These are phyloP conservation scores for Diloba caeruleocephala DNA, from an alignment of 2,888 invertebrate genomes.

Conservation along the genomic window DNA sequence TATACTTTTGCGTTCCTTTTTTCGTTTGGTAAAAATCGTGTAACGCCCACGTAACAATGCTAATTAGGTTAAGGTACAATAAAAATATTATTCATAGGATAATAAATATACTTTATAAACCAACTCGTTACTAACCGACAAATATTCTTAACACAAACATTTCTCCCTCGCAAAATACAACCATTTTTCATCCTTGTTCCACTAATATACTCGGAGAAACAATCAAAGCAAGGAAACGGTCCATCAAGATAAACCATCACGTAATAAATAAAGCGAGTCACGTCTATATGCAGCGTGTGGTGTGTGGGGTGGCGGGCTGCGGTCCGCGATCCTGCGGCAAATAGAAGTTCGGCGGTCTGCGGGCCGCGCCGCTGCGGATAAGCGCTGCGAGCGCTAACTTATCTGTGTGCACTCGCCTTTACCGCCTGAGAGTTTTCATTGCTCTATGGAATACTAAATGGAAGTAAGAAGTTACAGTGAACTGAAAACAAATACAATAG, in stretches of 20 bases:
- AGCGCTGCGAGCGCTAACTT: conserved; percentile 4
- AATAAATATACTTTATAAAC: neutral
- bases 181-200: conserved; percentile 8
- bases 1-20: no score
- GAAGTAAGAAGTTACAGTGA: conserved; percentile 10
- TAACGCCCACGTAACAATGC: neutral
- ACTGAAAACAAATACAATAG: no score
- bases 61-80: no score
- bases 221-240: conserved; percentile 21
- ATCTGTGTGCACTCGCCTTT: conserved; percentile 23
- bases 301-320: conserved; percentile 28
- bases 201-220: conserved; percentile 15
- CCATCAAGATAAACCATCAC: conserved; percentile 42
- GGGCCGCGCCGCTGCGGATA: conserved; percentile 11
- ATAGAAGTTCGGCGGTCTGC: conserved; percentile 24
- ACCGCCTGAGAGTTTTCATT: conserved; percentile 28
- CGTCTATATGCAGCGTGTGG: conserved; percentile 10
- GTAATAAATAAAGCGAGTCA: conserved; percentile 48
- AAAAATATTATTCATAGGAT: neutral
- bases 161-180: neutral
- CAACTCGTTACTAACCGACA: neutral
- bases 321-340: conserved; percentile 26
- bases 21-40: neutral
- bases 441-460: conserved; percentile 34
- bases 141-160: neutral